A percentile compares a stretch with the other conserved stretches of the same genome.
Evolutionary conservation across 2,797 vertebrate genomes (phyloP).

Genomic region (Antennarius maculatus): DNA sequence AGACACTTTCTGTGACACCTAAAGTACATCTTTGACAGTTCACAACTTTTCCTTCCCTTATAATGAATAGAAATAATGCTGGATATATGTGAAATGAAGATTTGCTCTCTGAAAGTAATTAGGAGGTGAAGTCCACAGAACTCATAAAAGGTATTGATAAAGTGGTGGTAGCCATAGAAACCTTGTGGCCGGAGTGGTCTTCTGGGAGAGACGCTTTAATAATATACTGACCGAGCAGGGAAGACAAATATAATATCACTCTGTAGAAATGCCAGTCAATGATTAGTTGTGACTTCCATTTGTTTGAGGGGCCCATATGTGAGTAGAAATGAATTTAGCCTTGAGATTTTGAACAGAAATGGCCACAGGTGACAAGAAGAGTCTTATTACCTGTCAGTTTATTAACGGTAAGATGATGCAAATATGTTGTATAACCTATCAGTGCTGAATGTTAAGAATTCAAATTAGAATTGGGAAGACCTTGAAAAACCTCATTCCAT

Average conservation of each 20-base stretch:
- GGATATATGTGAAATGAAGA: constrained; percentile 59
- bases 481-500: constrained; percentile 16
- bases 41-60: constrained; percentile 29
- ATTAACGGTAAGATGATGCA: constrained; percentile 30
- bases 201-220: constrained; percentile 65
- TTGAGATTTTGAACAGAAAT: constrained; percentile 27
- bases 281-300: constrained; percentile 46
- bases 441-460: constrained; percentile 19
- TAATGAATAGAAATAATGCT: constrained; percentile 58
- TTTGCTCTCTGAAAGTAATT: constrained; percentile 70
- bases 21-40: constrained; percentile 36
- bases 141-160: constrained; percentile 69
- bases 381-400: constrained; percentile 17
- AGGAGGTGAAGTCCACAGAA: constrained; percentile 60
- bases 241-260: constrained; percentile 74
- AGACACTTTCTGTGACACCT: constrained; percentile 27
- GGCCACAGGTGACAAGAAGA: constrained; percentile 18
- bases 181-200: constrained; percentile 62
- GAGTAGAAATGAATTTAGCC: constrained; percentile 24
- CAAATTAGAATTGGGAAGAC: constrained; percentile 21
- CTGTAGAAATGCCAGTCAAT: constrained; percentile 67
- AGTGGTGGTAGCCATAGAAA: constrained; percentile 77
- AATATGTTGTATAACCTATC: constrained; percentile 27
- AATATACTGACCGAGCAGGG: constrained; percentile 69
- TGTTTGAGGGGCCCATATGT: constrained; percentile 20